Evolutionary conservation across 2,888 invertebrate genomes (phyloP), one percentile per base, ranked within the genome.

Genomic region (Cremastinae sp.): DNA sequence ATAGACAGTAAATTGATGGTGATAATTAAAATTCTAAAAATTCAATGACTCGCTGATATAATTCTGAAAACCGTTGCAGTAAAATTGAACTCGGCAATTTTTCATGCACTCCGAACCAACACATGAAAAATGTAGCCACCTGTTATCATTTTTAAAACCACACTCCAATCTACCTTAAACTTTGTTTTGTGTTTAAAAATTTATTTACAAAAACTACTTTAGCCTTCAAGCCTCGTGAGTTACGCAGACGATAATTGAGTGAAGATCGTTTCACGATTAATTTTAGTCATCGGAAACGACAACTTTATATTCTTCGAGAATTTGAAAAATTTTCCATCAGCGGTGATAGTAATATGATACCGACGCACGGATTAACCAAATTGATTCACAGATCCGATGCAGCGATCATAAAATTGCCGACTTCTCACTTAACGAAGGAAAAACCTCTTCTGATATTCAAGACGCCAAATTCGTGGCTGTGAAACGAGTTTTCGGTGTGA

Each of bases 261-360:
- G 28, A 2, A 28, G 28, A 28, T 5, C 5, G 28, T 5, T 84
- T 82, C 78, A 38, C 64, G 75, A 85, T 84, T 82, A 81, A 85
- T 84, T 82, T 85, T 75, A 80, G 85, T 84, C 84, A 84, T 78
- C 12, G 61, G 7, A n/a, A n/a, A 49, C 34, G 51, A 34, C 7
- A 65, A 64, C 41, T 18, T 47, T 41, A 49, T 51, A 43, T 51
- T 28, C 28, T 65, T 51, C 62, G 36, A 56, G 43, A 20, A n/a
- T n/a, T 18, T 20, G 10, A n/a, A 41, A 41, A n/a, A 38, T 28
- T 2, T 28, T 2, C 28, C 5, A 58, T 58, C 43, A 43, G 59
- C 59, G 22, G 20, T 59, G 38, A 41, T 38, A 58, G 41, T 18
- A 58, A 58, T 18, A 18, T 41, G 59, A 43, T 59, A 41, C 20